Conservation (phyloP, 2,113 vertebrate species). For the Gallinago media region DNA sequence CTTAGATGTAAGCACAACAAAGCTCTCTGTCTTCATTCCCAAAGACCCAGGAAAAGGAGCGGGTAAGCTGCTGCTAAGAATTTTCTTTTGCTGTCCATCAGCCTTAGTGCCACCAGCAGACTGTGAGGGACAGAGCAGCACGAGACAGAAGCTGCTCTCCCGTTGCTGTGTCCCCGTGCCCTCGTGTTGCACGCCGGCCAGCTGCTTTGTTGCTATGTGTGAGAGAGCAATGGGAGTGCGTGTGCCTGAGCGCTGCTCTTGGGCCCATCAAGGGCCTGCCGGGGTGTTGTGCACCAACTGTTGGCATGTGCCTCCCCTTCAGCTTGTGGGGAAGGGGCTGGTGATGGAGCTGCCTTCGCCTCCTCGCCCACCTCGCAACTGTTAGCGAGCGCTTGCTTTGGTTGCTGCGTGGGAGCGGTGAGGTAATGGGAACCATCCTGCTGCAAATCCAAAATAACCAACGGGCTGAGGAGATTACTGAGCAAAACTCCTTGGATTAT, state of each 20-base stretch:
- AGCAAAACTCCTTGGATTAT: constrained; percentile 1
- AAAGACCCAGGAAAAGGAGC: not conserved
- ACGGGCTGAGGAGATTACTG: not conserved
- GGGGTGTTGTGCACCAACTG: not conserved
- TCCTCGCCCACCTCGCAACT: constrained; percentile 53
- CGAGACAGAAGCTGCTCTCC: not conserved
- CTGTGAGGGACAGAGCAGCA: not conserved
- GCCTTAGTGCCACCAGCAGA: not conserved
- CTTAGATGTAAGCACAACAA: not conserved
- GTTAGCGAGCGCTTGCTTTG: constrained; percentile 43
- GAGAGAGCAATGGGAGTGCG: not conserved
- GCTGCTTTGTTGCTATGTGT: not conserved
- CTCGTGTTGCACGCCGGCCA: not conserved
- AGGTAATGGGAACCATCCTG: constrained; percentile 34
- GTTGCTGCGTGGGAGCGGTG: constrained; percentile 33
- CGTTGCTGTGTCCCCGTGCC: too few species aligned
- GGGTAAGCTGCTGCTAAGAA: not conserved
- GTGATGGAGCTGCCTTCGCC: constrained; percentile 51
- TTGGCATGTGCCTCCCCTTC: constrained; percentile 20
- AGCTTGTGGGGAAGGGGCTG: constrained; percentile 45
- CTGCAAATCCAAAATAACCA: constrained; percentile 35
- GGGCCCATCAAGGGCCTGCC: too few species aligned
- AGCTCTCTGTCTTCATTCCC: not conserved
- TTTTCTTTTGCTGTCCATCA: not conserved
- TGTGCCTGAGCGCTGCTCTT: not conserved